Evolutionary conservation across 2,888 invertebrate species (phyloP).

Genomic region (Deilephila porcellus): DNA sequence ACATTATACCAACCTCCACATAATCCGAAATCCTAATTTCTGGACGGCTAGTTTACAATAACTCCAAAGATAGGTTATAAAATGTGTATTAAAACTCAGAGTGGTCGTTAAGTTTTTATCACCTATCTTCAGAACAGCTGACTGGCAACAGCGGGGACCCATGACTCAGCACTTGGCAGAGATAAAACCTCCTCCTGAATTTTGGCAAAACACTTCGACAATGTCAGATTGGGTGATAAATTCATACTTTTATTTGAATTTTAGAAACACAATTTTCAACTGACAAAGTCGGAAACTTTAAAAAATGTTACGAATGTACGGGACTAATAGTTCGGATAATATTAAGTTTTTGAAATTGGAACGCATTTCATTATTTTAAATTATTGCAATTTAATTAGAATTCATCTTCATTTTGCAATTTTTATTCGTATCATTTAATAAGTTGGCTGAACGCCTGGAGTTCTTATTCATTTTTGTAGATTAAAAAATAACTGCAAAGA

Average conservation of each 20-base stretch:
- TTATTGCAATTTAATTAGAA: not conserved
- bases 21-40: slow-evolving; percentile 25
- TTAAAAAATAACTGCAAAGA: no score
- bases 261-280: not conserved
- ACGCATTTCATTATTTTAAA: not conserved
- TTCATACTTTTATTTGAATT: not conserved
- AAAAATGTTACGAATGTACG: no score
- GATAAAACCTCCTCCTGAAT: not conserved
- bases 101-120: slow-evolving; percentile 45
- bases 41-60: slow-evolving; percentile 21
- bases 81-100: slow-evolving; percentile 41
- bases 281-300: no score
- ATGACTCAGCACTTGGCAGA: slow-evolving; percentile 4
- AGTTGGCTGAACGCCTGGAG: no score
- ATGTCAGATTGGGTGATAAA: slow-evolving; percentile 5
- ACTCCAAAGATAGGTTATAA: slow-evolving; percentile 32
- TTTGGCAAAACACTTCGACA: slow-evolving; percentile 5
- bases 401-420: not conserved
- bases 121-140: slow-evolving; percentile 40
- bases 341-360: no score
- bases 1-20: not conserved
- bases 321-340: no score
- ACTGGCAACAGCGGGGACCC: slow-evolving; percentile 30
- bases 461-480: no score
- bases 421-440: no score